phyloP scores from a whole-genome alignment of 1,140 invertebrate genomes.

The Myzus persicae region DNA sequence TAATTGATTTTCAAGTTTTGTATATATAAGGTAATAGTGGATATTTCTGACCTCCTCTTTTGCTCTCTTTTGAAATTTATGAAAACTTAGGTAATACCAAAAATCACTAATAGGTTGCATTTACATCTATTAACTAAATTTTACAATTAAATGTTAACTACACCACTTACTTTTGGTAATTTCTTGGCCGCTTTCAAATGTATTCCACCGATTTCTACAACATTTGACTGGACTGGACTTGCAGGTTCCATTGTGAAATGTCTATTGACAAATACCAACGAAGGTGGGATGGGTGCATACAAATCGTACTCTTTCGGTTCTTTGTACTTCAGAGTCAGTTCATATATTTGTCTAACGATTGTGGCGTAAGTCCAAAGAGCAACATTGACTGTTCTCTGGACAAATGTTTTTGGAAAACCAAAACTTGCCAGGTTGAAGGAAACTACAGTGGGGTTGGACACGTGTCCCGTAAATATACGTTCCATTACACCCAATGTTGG shows the following conservation, averaged over 20 bases:
- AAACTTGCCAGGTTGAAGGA: neutral
- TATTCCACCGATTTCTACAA: constrained; percentile 70
- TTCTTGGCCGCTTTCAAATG: constrained; percentile 64
- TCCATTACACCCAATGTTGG: neutral
- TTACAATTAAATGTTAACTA: no score
- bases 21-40: no score
- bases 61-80: no score
- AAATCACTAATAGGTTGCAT: neutral
- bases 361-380: neutral
- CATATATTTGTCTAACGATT: constrained; percentile 53
- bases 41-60: no score
- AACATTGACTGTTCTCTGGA: neutral
- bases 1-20: no score
- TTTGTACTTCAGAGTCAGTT: no score
- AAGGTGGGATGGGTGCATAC: constrained; percentile 44
- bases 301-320: neutral
- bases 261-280: constrained; percentile 69
- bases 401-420: neutral
- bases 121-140: no score
- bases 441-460: neutral
- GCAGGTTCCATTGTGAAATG: constrained; percentile 67
- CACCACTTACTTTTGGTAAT: constrained; percentile 58
- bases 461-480: neutral
- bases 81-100: no score
- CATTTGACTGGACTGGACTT: constrained; percentile 63